phyloP scores from a whole-genome alignment of 2,888 invertebrate species.

The Diplazon laetatorius region DNA sequence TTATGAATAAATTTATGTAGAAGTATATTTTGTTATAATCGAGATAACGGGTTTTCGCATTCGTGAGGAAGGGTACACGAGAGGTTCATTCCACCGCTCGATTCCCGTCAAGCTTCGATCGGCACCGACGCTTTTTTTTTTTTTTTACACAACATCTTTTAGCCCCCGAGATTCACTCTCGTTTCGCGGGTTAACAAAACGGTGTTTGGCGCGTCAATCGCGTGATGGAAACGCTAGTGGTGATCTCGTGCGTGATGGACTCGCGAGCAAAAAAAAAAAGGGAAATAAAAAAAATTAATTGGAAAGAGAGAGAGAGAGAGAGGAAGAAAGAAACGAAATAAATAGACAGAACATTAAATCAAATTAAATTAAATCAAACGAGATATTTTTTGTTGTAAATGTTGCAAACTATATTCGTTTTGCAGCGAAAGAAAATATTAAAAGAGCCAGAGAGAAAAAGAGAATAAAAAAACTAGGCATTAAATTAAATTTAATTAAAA shows the following conservation, averaged over 20 bases:
- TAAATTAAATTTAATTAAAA: slow-evolving; percentile 23
- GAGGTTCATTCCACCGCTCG: slow-evolving; percentile 12
- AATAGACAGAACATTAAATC: no score
- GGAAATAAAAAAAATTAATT: slow-evolving; percentile 31
- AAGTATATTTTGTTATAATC: no score
- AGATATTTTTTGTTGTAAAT: no score
- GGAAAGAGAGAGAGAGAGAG: no score
- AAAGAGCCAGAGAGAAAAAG: no score
- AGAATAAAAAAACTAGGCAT: slow-evolving; percentile 21
- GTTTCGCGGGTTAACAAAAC: slow-evolving; percentile 18
- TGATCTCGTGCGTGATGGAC: slow-evolving; percentile 51
- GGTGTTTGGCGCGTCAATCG: slow-evolving; percentile 44
- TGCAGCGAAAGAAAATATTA: slow-evolving; percentile 12
- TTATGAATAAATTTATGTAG: no score
- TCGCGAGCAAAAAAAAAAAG: slow-evolving; percentile 25
- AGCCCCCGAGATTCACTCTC: no score
- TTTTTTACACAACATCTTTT: no score
- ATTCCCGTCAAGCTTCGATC: slow-evolving; percentile 8
- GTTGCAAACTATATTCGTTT: no score
- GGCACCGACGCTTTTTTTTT: background rate
- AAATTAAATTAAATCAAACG: no score
- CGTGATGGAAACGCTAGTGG: slow-evolving; percentile 52
- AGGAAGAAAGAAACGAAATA: no score
- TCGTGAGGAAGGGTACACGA: background rate
- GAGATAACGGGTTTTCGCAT: slow-evolving; percentile 13